These are phyloP conservation scores for Zosterops japonicus DNA, from an alignment of 2,113 vertebrate genomes.

Conservation along the genomic window DNA sequence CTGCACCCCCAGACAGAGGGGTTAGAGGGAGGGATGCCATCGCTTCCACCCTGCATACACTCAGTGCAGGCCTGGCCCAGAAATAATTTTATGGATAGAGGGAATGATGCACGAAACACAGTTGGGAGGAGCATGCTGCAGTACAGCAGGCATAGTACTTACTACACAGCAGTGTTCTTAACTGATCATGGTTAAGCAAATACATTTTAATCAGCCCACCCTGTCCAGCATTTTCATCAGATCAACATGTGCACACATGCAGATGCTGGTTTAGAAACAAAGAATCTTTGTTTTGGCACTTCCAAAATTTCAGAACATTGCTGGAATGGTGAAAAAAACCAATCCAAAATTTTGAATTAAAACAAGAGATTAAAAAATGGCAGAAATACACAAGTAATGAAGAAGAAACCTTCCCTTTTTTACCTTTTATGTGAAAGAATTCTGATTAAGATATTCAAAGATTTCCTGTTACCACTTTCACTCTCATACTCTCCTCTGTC, in stretches of 20 bases:
- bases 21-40: not conserved
- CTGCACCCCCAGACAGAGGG: not conserved
- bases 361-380: not conserved
- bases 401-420: not conserved
- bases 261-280: not conserved
- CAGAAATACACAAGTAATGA: not conserved
- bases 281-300: not conserved
- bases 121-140: not conserved
- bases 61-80: not conserved
- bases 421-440: not conserved
- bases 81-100: not conserved
- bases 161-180: not conserved
- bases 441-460: not conserved
- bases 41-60: not conserved
- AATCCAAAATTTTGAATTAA: not conserved
- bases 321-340: not conserved
- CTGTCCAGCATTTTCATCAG: not conserved
- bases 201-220: not conserved
- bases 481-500: not conserved
- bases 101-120: not conserved
- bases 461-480: not conserved
- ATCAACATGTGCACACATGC: not conserved
- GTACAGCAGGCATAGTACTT: not conserved
- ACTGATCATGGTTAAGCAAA: not conserved
- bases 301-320: not conserved